phyloP scores from a whole-genome alignment of 2,113 vertebrate species.

The Neomonachus schauinslandi region DNA sequence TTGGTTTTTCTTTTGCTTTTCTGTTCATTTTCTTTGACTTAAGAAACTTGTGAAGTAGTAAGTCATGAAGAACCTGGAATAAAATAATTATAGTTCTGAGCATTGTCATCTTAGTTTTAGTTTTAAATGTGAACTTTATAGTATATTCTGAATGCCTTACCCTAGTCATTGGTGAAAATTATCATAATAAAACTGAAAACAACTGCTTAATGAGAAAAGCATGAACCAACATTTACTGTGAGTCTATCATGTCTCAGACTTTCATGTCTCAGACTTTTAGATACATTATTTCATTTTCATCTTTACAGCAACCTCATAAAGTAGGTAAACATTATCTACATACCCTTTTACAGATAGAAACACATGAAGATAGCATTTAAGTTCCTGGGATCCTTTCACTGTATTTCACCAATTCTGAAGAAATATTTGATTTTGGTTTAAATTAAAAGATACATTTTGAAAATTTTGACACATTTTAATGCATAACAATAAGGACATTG shows the following conservation, averaged over 20 bases:
- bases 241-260: background rate
- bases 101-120: background rate
- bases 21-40: conserved; percentile 26
- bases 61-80: background rate
- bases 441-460: background rate
- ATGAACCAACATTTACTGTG: background rate
- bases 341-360: background rate
- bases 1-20: background rate
- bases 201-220: background rate
- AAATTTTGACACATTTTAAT: conserved; percentile 22
- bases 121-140: background rate
- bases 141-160: background rate
- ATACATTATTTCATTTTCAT: conserved; percentile 21
- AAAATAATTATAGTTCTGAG: background rate
- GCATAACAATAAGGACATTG: background rate
- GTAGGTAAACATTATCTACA: background rate
- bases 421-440: background rate
- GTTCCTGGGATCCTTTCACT: background rate
- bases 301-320: background rate
- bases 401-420: background rate
- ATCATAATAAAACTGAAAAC: background rate
- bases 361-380: background rate
- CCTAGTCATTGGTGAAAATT: background rate
- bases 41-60: background rate
- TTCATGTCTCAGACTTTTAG: background rate